Percentiles rank a stretch among this genome's conserved stretches.
Evolutionary conservation across 1,140 invertebrate genomes (phyloP).

Genomic region (Psix sp.): DNA sequence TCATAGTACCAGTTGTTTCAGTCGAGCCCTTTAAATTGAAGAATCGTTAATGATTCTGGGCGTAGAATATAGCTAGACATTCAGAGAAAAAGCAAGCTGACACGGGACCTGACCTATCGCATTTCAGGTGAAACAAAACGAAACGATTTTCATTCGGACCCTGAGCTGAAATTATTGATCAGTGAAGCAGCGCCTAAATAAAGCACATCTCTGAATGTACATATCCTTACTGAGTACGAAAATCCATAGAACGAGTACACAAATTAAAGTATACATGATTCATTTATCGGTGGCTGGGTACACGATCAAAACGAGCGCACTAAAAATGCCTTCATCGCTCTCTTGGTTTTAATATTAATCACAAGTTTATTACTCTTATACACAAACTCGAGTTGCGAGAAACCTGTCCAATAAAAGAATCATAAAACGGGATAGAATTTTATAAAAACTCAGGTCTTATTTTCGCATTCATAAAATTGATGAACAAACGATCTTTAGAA

Average conservation of each 20-base stretch:
- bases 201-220: conserved; percentile 53
- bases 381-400: too few relatives aligned
- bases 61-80: conserved; percentile 25
- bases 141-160: conserved; percentile 35
- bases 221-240: conserved; percentile 42
- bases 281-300: conserved; percentile 16
- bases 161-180: conserved; percentile 46
- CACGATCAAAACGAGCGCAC: conserved; percentile 18
- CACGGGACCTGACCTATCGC: conserved; percentile 27
- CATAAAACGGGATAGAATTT: too few relatives aligned
- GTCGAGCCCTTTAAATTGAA: too few relatives aligned
- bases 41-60: conserved; percentile 6
- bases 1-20: too few relatives aligned
- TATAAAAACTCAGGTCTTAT: too few relatives aligned
- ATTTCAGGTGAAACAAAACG: conserved; percentile 38
- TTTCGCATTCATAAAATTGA: too few relatives aligned
- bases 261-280: conserved; percentile 58
- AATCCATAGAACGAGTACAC: conserved; percentile 43
- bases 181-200: conserved; percentile 38
- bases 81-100: conserved; percentile 19
- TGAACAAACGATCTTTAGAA: too few relatives aligned
- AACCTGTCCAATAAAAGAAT: too few relatives aligned
- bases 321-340: too few relatives aligned
- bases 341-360: too few relatives aligned
- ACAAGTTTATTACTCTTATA: too few relatives aligned